Percentiles rank a stretch among this genome's conserved stretches.
Conservation (phyloP, 2,113 vertebrate species). For the Dunckerocampus dactyliophorus region DNA sequence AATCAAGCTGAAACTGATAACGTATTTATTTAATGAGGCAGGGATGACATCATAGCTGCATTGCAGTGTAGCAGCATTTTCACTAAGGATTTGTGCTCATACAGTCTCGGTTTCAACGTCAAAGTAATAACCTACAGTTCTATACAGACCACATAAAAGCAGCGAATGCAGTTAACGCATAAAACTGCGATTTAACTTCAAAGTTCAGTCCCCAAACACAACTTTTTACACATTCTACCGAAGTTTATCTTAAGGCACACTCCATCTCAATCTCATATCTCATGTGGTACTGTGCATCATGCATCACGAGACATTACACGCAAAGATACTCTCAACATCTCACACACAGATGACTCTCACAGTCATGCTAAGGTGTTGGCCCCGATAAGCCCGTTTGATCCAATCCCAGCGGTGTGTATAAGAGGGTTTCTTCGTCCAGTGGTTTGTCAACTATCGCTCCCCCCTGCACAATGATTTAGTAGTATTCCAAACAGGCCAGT, state of each 20-base stretch:
- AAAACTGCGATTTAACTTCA: background rate
- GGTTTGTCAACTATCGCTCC: constrained; percentile 16
- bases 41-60: constrained; percentile 22
- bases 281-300: constrained; percentile 36
- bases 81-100: constrained; percentile 17
- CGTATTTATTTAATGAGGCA: constrained; percentile 18
- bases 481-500: constrained; percentile 17
- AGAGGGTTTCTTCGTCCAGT: constrained; percentile 40
- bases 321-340: constrained; percentile 41
- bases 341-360: constrained; percentile 42
- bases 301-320: constrained; percentile 48
- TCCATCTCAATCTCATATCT: constrained; percentile 57
- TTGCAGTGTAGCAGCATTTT: constrained; percentile 25
- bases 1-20: constrained; percentile 39
- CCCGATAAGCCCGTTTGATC: constrained; percentile 28
- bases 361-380: constrained; percentile 37
- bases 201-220: background rate
- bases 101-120: constrained; percentile 20
- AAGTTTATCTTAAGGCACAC: constrained; percentile 54
- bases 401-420: constrained; percentile 35
- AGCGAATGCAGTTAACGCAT: too few relatives aligned
- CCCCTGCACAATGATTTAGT: constrained; percentile 9
- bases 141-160: background rate
- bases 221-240: background rate
- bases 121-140: background rate